Base-by-base conservation (phyloP, 2,888 invertebrate genomes). In the Monoplex corrugatus region DNA sequence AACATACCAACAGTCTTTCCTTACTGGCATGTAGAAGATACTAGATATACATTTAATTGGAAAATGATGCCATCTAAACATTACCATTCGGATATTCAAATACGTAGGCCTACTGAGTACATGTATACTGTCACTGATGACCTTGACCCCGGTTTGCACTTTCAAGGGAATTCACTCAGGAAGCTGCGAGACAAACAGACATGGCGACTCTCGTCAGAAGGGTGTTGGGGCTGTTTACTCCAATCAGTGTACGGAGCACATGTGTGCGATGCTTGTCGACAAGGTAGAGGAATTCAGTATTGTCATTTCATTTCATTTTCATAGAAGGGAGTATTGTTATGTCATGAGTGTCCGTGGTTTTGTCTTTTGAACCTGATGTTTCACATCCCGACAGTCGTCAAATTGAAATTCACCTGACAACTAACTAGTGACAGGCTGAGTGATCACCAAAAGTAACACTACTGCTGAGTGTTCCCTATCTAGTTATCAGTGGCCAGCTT, bases 221-320 rank as follows among this genome's bases (percentile, higher is more conserved):
- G 35, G 32, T 72, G 19, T 35, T 68, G n/a, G 44, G 75, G 23
- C 72, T 86, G 16, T 86, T 86, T 68, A n/a, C 72, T 75, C 72
- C 86, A 72, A 75, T 72, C 75, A 68, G 28, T 35, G 72, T 45
- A 13, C 89, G 89, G 75, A 90, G 82, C 63, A 32, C 89, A 32
- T 90, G 89, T 72, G 23, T 87, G 50, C 75, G 89, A 50, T 90
- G 88, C 45, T 75, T 90, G 45, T 89, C 90, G 6, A 89, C 90
- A 86, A 87, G 90, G 90, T 90, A 28, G 38, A 40, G 28, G 43
- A 35, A 32, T 68, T 23, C 43, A 43, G 6, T 43, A 19, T 80
- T 80, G 2, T 80, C 32, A 8, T 8, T 32, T 38, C 35, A 68
- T 57, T 16, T 57, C 68, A 68, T 68, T n/a, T 68, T 68, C n/a